Conservation (phyloP, 2,113 vertebrate species). For the Pachycephala philippinensis region DNA sequence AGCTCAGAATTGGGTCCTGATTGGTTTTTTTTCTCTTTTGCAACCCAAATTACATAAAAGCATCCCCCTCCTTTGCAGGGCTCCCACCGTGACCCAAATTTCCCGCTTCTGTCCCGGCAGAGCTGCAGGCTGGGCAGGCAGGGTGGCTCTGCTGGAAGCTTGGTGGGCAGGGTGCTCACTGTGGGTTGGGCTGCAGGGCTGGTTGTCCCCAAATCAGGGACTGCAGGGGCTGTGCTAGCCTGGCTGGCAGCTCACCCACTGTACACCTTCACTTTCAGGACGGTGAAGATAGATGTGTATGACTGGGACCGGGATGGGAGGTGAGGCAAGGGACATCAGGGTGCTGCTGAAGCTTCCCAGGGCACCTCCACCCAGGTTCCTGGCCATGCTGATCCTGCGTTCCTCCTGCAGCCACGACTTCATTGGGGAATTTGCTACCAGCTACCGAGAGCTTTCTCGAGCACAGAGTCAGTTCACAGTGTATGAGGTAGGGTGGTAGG, state of each 20-base stretch:
- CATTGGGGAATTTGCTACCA: slow-evolving; percentile 97
- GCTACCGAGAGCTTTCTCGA: slow-evolving; percentile 94
- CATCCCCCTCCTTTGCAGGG: slow-evolving; percentile 1
- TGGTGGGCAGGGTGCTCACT: neutral
- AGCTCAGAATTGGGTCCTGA: neutral
- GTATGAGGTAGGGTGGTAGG: slow-evolving; percentile 78
- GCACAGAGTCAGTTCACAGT: slow-evolving; percentile 96
- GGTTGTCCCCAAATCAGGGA: neutral
- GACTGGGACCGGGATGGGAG: slow-evolving; percentile 98
- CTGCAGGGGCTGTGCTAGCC: neutral
- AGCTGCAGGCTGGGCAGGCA: neutral
- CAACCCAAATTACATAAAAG: slow-evolving; percentile 16
- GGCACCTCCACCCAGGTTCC: neutral
- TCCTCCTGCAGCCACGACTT: slow-evolving; percentile 86
- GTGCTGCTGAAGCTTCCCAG: neutral
- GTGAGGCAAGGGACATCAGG: slow-evolving; percentile 60
- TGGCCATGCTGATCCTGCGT: accelerated
- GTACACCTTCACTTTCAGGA: slow-evolving; percentile 73
- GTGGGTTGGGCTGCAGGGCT: accelerated
- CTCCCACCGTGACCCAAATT: slow-evolving; percentile 31
- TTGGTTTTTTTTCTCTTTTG: neutral
- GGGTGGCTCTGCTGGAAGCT: neutral
- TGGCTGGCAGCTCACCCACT: neutral
- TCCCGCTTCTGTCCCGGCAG: neutral
- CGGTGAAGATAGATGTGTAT: slow-evolving; percentile 93